Evolutionary conservation across 2,113 vertebrate species (phyloP).

Genomic region (Hippolais icterina): DNA sequence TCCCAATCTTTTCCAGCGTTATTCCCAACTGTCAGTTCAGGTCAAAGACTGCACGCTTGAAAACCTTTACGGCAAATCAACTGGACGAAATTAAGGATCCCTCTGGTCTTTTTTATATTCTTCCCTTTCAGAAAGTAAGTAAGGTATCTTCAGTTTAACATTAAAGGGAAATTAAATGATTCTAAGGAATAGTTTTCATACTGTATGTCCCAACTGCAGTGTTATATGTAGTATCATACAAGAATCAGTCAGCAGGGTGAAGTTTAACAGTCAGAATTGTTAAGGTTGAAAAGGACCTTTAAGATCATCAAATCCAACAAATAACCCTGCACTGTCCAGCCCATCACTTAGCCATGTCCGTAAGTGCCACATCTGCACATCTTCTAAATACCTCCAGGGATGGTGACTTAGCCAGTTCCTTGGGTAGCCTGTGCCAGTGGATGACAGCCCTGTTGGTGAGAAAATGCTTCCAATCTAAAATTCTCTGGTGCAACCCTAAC

Average conservation of each 20-base stretch:
- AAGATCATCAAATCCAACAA: not conserved
- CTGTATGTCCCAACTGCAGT: fast-evolving
- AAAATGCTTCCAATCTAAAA: not conserved
- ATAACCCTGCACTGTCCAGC: not conserved
- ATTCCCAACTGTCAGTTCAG: constrained; percentile 98
- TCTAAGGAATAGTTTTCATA: not conserved
- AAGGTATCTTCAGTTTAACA: not conserved
- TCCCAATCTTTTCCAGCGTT: constrained; percentile 76
- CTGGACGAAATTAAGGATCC: constrained; percentile 98
- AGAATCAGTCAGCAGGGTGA: not conserved
- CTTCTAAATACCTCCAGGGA: not conserved
- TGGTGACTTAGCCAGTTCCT: not conserved
- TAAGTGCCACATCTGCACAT: fast-evolving
- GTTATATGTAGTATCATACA: not conserved
- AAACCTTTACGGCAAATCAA: constrained; percentile 97
- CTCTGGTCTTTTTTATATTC: constrained; percentile 95
- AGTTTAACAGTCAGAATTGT: not conserved
- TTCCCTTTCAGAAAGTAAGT: constrained; percentile 95
- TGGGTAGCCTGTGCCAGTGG: not conserved
- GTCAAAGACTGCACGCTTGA: constrained; percentile 93
- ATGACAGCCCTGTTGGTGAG: not conserved
- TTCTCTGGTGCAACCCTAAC: not conserved
- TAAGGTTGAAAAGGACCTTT: not conserved
- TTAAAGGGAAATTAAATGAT: not conserved
- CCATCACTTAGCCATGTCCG: not conserved